Percentiles rank a stretch among this genome's conserved stretches.
Evolutionary conservation across 1,140 invertebrate species (phyloP).

Genomic region (Hyles euphorbiae): DNA sequence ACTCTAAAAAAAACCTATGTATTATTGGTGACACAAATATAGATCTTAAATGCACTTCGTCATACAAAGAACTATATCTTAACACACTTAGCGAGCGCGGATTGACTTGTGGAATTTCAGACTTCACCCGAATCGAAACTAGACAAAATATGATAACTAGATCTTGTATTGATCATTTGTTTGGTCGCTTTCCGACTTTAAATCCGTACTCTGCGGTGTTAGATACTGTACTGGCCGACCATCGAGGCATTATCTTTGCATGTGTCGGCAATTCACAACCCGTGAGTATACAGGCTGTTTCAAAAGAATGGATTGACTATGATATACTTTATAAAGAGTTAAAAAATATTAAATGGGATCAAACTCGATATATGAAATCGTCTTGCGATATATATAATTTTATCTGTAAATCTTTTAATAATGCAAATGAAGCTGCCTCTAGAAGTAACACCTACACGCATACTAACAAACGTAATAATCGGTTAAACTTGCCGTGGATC

Average conservation of each 20-base stretch:
- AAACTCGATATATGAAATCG: constrained; percentile 16
- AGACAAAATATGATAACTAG: constrained; percentile 29
- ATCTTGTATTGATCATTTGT: constrained; percentile 37
- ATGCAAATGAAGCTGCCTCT: constrained; percentile 6
- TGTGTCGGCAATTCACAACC: constrained; percentile 10
- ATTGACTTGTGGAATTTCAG: constrained; percentile 35
- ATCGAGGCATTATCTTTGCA: constrained; percentile 24
- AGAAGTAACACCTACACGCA: constrained; percentile 3
- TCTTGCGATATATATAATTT: constrained; percentile 22
- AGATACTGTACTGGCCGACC: constrained; percentile 35
- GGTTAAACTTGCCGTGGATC: constrained; percentile 26
- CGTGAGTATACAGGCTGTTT: constrained; percentile 25
- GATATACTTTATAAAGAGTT: constrained; percentile 22
- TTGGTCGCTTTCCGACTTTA: constrained; percentile 32
- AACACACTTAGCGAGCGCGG: constrained; percentile 27
- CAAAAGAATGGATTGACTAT: constrained; percentile 21
- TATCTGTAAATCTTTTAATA: constrained; percentile 18
- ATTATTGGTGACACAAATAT: constrained; percentile 33
- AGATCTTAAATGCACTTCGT: constrained; percentile 29
- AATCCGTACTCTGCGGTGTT: constrained; percentile 32
- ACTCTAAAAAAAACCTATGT: constrained; percentile 24
- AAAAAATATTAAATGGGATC: constrained; percentile 20
- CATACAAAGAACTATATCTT: constrained; percentile 24
- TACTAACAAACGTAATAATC: constrained; percentile 4
- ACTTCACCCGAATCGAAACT: constrained; percentile 34